A percentile compares a stretch with the other conserved stretches of the same genome.
These are phyloP conservation scores for Hypanus sabinus DNA, from an alignment of 2,113 vertebrate genomes.

Conservation along the genomic window DNA sequence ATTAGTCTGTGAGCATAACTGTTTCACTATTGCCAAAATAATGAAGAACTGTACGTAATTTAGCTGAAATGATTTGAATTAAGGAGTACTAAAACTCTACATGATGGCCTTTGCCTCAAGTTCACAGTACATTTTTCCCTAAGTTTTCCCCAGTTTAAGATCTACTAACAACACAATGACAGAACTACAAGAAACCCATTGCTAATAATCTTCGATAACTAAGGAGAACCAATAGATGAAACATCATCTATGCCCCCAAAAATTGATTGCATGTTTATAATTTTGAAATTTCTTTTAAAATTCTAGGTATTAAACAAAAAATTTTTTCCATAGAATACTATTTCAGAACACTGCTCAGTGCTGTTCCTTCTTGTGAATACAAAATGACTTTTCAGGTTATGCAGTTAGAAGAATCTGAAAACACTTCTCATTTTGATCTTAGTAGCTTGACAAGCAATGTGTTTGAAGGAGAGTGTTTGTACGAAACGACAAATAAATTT, in stretches of 20 bases:
- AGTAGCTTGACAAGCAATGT: background rate
- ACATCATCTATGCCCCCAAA: background rate
- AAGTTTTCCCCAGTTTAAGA: too few species aligned
- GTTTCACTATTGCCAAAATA: background rate
- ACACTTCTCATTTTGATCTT: background rate
- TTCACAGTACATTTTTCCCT: background rate
- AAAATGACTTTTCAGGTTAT: background rate
- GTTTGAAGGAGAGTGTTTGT: background rate
- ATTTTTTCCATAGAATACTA: background rate
- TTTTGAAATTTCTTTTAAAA: background rate
- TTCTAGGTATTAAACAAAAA: background rate
- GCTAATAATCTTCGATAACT: background rate
- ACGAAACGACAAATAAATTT: background rate
- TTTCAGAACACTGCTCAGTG: background rate
- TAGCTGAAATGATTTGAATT: background rate
- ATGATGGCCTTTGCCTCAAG: background rate
- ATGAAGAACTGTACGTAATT: background rate
- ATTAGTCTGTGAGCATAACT: background rate
- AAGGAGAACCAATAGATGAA: background rate
- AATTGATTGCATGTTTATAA: background rate
- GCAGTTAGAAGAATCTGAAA: background rate
- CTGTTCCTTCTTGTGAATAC: background rate
- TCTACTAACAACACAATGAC: background rate
- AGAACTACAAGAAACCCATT: background rate
- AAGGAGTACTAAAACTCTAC: background rate